Base-by-base conservation (phyloP, 2,888 invertebrate species). In the Drosophila neutralis region DNA sequence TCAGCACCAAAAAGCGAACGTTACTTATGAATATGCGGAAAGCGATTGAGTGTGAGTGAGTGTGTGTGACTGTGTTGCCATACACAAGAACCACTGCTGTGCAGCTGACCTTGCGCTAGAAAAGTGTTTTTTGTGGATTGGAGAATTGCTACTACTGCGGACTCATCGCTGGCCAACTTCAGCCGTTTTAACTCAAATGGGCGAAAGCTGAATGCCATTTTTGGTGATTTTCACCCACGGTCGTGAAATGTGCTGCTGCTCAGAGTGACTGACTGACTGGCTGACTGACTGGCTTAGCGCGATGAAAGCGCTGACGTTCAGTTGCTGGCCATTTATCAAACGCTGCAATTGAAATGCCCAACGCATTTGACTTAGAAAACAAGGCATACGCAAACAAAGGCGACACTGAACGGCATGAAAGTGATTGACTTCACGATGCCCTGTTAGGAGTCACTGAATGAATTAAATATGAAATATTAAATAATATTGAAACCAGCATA, bases 121-220 rank as follows among this genome's bases (percentile, higher is more conserved):
- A 79, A 84, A 69, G 53, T 61, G 57, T 57, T 78, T 61, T 76
- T 69, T 78, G 65, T 79, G 66, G 76, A 70, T 57, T 38, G n/a
- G 42, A 76, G 61, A 56, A 18, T 7, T 42, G 49, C 49, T 36
- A 45, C 51, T 31, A 40, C 57, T 31, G 57, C 29, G 40, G 48
- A 57, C 74, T 59, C 42, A 36, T 65, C 51, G 58, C 31, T 27
- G n/a, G 45, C 29, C 27, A 58, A 51, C 62, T 24, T 42, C 36
- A 54, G 21, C 27, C 59, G 29, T 15, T 67, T 59, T 10, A 24
- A 63, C 58, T 69, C 56, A 85, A 89, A 86, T 85, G 86, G 88
- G 90, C 88, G 86, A 87, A 87, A 87, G 86, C 85, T 84, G 83
- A 80, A 85, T 89, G 90, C 73, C 83, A 73, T 82, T 78, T 80